These are phyloP conservation scores for Metalampra italica DNA, from an alignment of 2,888 invertebrate genomes.

Conservation along the genomic window DNA sequence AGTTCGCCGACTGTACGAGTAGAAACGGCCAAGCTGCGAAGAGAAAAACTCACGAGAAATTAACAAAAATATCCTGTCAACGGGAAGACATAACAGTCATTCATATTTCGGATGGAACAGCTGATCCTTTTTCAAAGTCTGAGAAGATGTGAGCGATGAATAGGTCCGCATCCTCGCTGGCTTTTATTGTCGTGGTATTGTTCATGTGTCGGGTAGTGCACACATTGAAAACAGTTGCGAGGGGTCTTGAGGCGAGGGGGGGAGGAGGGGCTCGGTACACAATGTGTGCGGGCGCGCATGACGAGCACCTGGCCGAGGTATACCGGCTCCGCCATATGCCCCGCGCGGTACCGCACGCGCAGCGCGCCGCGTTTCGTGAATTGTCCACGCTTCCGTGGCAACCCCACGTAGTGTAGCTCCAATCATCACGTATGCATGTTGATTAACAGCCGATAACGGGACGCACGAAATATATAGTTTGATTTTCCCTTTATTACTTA, in stretches of 20 bases:
- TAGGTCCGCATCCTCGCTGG: not conserved
- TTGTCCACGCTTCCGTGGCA: slow-evolving; percentile 23
- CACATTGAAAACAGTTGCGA: slow-evolving; percentile 22
- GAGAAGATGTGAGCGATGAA: slow-evolving; percentile 15
- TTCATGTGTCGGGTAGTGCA: slow-evolving; percentile 41
- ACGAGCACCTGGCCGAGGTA: slow-evolving; percentile 70
- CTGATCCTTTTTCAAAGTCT: slow-evolving; percentile 25
- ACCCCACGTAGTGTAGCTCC: slow-evolving; percentile 20
- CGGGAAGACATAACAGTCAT: slow-evolving; percentile 2
- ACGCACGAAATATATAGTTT: not conserved
- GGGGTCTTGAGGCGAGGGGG: slow-evolving; percentile 27
- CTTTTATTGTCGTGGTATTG: slow-evolving; percentile 37
- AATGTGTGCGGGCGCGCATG: slow-evolving; percentile 76
- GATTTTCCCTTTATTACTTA: not conserved
- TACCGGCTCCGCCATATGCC: slow-evolving; percentile 62
- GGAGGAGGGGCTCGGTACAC: slow-evolving; percentile 29
- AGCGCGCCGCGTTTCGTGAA: slow-evolving; percentile 6
- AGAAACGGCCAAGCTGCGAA: not conserved
- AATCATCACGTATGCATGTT: slow-evolving; percentile 6
- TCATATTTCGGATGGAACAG: slow-evolving; percentile 19
- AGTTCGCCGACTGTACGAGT: not conserved
- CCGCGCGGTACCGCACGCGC: slow-evolving; percentile 13
- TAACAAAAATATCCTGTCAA: not conserved
- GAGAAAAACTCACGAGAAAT: not conserved
- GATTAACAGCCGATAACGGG: slow-evolving; percentile 8